These are phyloP conservation scores for Indicator indicator DNA, from an alignment of 2,113 vertebrate genomes.

Conservation along the genomic window DNA sequence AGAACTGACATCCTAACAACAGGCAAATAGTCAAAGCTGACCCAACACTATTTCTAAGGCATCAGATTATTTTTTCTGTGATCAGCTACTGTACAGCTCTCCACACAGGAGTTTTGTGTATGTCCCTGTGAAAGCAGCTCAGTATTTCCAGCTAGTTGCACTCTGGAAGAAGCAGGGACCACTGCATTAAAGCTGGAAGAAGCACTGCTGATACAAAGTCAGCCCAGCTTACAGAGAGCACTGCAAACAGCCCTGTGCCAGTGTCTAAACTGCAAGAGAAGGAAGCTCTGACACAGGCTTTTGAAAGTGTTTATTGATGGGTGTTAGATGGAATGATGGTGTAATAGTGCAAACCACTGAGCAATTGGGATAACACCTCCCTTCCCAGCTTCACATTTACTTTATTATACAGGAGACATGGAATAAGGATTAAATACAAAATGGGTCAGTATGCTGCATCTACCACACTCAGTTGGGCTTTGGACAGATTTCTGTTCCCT, in stretches of 20 bases:
- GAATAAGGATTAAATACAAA: conserved; percentile 60
- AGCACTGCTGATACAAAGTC: not conserved
- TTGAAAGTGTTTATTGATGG: conserved; percentile 77
- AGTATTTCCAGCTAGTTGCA: not conserved
- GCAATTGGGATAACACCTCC: conserved; percentile 54
- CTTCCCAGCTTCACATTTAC: conserved; percentile 62
- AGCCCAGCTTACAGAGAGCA: not conserved
- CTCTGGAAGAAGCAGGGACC: not conserved
- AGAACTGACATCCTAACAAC: not conserved
- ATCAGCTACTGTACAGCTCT: not conserved
- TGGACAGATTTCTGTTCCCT: conserved; percentile 13
- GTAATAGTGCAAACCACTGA: conserved; percentile 74
- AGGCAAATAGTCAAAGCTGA: not conserved
- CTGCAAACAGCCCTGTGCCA: not conserved
- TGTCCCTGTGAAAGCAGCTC: accelerated
- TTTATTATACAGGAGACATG: conserved; percentile 54
- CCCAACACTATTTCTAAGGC: no score
- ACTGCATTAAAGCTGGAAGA: not conserved
- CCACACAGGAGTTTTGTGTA: not conserved
- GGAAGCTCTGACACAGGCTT: conserved; percentile 30
- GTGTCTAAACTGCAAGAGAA: not conserved
- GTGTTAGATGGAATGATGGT: conserved; percentile 64
- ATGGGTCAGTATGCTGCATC: conserved; percentile 37
- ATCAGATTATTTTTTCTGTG: not conserved
- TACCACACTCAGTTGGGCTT: not conserved